These are phyloP conservation scores for Platerodrilus igneus DNA, from an alignment of 2,888 invertebrate species.

Conservation along the genomic window DNA sequence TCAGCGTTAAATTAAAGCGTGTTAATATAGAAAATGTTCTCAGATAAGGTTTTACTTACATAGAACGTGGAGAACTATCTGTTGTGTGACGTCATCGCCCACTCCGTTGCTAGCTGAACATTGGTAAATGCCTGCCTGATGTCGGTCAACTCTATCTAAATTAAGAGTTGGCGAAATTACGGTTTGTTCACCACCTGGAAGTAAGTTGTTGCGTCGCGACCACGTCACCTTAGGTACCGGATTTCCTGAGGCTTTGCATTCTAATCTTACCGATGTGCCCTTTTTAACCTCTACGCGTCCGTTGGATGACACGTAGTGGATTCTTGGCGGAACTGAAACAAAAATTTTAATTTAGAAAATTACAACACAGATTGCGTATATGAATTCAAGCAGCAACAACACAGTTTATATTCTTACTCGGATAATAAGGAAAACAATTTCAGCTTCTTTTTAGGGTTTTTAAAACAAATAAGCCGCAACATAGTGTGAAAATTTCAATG, in stretches of 20 bases:
- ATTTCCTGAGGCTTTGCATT: conserved; percentile 52
- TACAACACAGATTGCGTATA: no score
- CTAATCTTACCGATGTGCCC: conserved; percentile 49
- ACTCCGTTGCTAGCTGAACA: conserved; percentile 62
- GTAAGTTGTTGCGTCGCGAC: conserved; percentile 52
- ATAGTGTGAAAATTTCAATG: no score
- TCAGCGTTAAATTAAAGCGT: conserved; percentile 10
- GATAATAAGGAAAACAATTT: no score
- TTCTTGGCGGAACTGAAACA: conserved; percentile 59
- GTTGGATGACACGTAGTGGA: conserved; percentile 58
- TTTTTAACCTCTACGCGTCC: conserved; percentile 61
- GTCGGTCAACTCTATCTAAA: conserved; percentile 59
- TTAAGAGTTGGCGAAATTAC: conserved; percentile 56
- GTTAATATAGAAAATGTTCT: conserved; percentile 9
- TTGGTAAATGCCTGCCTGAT: conserved; percentile 60
- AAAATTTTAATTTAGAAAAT: no score
- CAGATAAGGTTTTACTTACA: conserved; percentile 51
- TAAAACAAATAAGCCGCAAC: no score
- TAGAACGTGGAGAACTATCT: conserved; percentile 58
- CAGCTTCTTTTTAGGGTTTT: no score
- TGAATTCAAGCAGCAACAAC: no score
- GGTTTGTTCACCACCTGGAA: conserved; percentile 58
- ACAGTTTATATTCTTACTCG: no score
- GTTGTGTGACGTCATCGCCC: conserved; percentile 57
- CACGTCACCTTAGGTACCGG: conserved; percentile 53